Conservation (phyloP, 2,797 vertebrate species). For the Selene dorsalis region DNA sequence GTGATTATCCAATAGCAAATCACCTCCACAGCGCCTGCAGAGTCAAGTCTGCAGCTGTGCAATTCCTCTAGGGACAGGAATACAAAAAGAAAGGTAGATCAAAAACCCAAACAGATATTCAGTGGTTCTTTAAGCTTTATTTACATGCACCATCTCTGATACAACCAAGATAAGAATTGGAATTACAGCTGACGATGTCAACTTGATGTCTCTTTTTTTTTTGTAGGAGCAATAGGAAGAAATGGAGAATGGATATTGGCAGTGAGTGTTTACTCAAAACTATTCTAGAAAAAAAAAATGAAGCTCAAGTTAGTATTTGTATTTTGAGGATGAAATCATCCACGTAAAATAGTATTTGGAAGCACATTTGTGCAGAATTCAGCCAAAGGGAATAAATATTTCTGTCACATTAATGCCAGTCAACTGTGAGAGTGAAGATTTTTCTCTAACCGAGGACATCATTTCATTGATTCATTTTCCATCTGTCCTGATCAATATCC, state of each 20-base stretch:
- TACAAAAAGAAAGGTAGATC: conserved; percentile 25
- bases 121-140: conserved; percentile 95
- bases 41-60: conserved; percentile 62
- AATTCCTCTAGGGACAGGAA: conserved; percentile 53
- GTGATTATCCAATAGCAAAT: conserved; percentile 74
- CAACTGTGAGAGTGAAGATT: background rate
- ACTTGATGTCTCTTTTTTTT: conserved; percentile 80
- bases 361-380: conserved; percentile 33
- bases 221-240: conserved; percentile 72
- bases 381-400: background rate
- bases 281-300: background rate
- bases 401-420: background rate
- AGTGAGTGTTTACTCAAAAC: conserved; percentile 61
- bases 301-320: conserved; percentile 34
- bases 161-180: conserved; percentile 92
- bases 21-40: conserved; percentile 53
- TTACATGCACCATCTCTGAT: conserved; percentile 96
- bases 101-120: conserved; percentile 60
- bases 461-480: conserved; percentile 10
- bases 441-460: conserved; percentile 8
- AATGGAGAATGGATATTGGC: conserved; percentile 58
- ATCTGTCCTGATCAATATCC: conserved; percentile 23
- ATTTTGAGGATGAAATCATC: conserved; percentile 10
- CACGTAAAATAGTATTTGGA: conserved; percentile 30
- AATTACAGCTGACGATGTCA: conserved; percentile 91